Percentiles rank a stretch among this genome's conserved stretches.
Evolutionary conservation across 2,888 invertebrate genomes (phyloP).

Genomic region (Malacosoma neustria): DNA sequence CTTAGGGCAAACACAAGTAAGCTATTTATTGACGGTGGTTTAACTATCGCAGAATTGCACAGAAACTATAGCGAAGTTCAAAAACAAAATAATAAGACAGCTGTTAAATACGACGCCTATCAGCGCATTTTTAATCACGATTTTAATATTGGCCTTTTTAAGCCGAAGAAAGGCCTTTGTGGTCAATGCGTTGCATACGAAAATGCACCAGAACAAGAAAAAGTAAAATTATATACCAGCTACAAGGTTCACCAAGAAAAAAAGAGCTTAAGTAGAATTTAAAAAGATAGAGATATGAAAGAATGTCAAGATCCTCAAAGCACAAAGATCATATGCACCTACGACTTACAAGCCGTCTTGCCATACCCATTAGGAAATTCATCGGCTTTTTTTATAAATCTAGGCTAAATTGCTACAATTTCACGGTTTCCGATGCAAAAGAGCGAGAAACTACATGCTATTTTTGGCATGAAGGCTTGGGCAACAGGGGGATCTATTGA

Average conservation of each 20-base stretch:
- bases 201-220: constrained; percentile 5
- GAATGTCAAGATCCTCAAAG: constrained; percentile 5
- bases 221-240: constrained; percentile 2
- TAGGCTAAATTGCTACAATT: constrained; percentile 6
- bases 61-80: constrained; percentile 18
- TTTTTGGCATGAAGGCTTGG: no score
- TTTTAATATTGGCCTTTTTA: constrained; percentile 25
- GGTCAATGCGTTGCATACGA: constrained; percentile 12
- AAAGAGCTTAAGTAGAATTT: constrained; percentile 6
- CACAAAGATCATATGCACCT: constrained; percentile 3
- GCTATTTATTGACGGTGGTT: no score
- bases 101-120: constrained; percentile 21
- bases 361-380: constrained; percentile 5
- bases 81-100: constrained; percentile 15
- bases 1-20: no score
- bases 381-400: constrained; percentile 6
- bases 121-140: constrained; percentile 21
- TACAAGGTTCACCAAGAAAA: constrained; percentile 6
- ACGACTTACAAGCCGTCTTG: constrained; percentile 6
- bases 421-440: no score
- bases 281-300: constrained; percentile 5
- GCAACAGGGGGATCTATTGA: no score
- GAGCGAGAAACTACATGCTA: no score
- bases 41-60: no score
- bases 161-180: constrained; percentile 24